phyloP scores from a whole-genome alignment of 2,888 invertebrate species.

The Chaitophorus viminalis region DNA sequence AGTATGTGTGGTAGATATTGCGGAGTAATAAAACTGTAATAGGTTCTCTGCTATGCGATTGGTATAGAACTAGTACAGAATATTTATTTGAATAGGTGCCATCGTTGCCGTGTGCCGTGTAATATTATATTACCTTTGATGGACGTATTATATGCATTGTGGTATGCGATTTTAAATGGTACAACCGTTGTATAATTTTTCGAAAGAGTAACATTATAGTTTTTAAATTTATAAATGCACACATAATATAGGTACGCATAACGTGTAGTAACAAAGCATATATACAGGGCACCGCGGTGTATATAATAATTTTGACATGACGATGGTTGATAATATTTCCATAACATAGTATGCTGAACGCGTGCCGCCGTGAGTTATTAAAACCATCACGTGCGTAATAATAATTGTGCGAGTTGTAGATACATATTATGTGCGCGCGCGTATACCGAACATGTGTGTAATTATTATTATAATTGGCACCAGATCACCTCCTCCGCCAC shows the following conservation, averaged over 20 bases:
- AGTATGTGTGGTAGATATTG: no score
- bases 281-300: neutral
- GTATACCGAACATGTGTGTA: neutral
- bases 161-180: neutral
- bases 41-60: no score
- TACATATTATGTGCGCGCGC: neutral
- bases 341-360: slow-evolving; percentile 23
- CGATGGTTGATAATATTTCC: slow-evolving; percentile 22
- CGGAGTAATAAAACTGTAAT: no score
- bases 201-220: neutral
- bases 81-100: no score
- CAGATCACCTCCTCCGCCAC: no score
- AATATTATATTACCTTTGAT: no score
- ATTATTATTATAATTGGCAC: slow-evolving; percentile 32
- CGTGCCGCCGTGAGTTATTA: slow-evolving; percentile 29
- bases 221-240: no score
- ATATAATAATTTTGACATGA: neutral
- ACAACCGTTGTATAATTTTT: neutral
- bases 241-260: no score
- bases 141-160: no score
- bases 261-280: no score
- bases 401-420: slow-evolving; percentile 25
- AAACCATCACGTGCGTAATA: slow-evolving; percentile 23
- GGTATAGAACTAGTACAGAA: no score
- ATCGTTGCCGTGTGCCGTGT: no score